Evolutionary conservation across 30 jellyfish, hydroid and myxozoan genomes (phyloP).

Genomic region (Turritopsis dohrnii): DNA sequence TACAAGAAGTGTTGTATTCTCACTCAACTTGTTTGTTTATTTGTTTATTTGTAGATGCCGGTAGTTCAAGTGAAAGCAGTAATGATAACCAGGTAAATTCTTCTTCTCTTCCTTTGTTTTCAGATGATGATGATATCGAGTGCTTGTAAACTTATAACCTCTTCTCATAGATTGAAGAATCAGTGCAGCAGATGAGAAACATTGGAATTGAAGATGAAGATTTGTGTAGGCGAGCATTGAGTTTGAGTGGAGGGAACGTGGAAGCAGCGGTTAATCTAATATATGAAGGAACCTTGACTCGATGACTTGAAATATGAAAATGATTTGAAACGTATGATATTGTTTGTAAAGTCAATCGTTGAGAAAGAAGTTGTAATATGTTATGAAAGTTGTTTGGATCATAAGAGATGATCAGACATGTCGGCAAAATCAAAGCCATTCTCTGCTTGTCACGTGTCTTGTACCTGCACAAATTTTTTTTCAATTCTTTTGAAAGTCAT

Average conservation of each 20-base stretch:
- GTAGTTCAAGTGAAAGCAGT: not conserved
- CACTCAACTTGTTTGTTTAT: not conserved
- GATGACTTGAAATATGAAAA: no score
- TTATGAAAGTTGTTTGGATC: no score
- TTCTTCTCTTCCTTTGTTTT: not conserved
- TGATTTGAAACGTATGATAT: no score
- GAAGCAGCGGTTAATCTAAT: conserved; percentile 73
- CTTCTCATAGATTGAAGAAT: conserved; percentile 20
- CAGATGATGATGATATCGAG: no score
- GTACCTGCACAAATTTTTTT: no score
- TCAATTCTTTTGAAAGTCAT: no score
- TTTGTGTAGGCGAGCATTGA: conserved; percentile 54
- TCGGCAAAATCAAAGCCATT: no score
- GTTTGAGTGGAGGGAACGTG: conserved; percentile 68
- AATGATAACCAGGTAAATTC: not conserved
- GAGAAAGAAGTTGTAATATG: no score
- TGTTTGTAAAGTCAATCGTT: no score
- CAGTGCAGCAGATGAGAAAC: conserved; percentile 74
- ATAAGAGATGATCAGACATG: no score
- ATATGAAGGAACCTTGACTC: conserved; percentile 49
- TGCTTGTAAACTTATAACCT: not conserved
- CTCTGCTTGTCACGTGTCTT: no score
- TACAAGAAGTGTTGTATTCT: not conserved
- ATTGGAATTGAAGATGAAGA: conserved; percentile 60
- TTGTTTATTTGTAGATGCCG: not conserved